phyloP scores from a whole-genome alignment of 2,113 vertebrate species.

The Carlito syrichta region DNA sequence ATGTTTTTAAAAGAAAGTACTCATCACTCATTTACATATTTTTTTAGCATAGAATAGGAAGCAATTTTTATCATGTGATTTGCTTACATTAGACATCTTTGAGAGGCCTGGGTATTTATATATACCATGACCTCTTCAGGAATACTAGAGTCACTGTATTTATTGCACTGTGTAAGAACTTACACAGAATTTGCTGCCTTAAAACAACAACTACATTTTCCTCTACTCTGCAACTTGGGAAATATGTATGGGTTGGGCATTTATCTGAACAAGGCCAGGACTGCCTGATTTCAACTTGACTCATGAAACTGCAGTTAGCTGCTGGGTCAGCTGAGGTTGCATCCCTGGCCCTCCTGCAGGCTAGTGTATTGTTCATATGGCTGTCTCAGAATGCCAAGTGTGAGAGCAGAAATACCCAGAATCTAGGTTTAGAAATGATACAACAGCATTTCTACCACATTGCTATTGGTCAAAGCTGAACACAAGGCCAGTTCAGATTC shows the following conservation, averaged over 20 bases:
- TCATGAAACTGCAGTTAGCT: neutral
- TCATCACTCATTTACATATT: neutral
- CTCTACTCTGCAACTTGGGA: neutral
- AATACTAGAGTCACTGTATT: neutral
- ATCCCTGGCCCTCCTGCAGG: neutral
- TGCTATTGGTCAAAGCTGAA: neutral
- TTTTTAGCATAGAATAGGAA: neutral
- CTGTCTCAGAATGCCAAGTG: neutral
- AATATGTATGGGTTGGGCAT: neutral
- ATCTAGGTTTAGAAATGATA: neutral
- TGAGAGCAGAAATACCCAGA: neutral
- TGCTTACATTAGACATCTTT: neutral
- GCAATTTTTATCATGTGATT: neutral
- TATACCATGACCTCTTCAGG: rapidly evolving
- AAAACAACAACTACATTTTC: neutral
- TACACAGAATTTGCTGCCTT: neutral
- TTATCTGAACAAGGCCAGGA: neutral
- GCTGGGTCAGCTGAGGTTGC: neutral
- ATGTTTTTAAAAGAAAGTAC: neutral
- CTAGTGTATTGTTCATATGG: neutral
- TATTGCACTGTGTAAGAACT: neutral
- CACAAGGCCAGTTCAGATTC: neutral
- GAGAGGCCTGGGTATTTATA: neutral
- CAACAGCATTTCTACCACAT: neutral
- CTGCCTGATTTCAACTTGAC: neutral